Percentiles rank a stretch among this genome's conserved stretches.
These are phyloP conservation scores for Turritopsis dohrnii DNA, from an alignment of 30 jellyfish, hydroid and myxozoan species.

Conservation along the genomic window DNA sequence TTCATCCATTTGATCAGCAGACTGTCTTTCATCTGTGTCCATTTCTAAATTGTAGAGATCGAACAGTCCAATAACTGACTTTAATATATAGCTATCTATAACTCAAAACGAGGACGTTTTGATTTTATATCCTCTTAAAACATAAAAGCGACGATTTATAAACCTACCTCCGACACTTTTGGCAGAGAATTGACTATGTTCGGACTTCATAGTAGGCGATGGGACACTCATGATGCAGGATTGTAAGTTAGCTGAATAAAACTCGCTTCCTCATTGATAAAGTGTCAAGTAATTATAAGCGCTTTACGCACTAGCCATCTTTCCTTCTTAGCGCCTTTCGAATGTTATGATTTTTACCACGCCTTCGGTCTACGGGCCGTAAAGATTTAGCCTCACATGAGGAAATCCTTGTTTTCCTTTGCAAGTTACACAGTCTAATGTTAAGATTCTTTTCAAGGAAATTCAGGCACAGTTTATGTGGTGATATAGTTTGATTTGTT, in stretches of 20 bases:
- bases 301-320: neutral
- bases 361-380: conserved; percentile 29
- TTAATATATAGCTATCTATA: too few species aligned
- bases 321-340: conserved; percentile 15
- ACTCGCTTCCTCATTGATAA: neutral
- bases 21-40: conserved; percentile 80
- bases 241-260: neutral
- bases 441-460: neutral
- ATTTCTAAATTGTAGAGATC: conserved; percentile 36
- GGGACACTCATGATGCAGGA: conserved; percentile 25
- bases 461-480: too few species aligned
- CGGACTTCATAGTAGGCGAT: conserved; percentile 18
- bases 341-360: conserved; percentile 20
- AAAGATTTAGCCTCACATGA: neutral
- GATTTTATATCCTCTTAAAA: too few species aligned
- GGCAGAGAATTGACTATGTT: conserved; percentile 19
- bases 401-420: neutral
- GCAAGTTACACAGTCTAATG: neutral
- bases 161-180: conserved; percentile 25
- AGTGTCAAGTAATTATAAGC: neutral
- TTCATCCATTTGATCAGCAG: conserved; percentile 98
- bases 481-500: neutral
- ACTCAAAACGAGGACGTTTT: too few species aligned
- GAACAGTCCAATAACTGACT: neutral
- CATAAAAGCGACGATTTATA: too few species aligned